Evolutionary conservation across 2,888 invertebrate species (phyloP), one percentile per base, ranked within the genome.

Genomic region (Leucophora obtusa): DNA sequence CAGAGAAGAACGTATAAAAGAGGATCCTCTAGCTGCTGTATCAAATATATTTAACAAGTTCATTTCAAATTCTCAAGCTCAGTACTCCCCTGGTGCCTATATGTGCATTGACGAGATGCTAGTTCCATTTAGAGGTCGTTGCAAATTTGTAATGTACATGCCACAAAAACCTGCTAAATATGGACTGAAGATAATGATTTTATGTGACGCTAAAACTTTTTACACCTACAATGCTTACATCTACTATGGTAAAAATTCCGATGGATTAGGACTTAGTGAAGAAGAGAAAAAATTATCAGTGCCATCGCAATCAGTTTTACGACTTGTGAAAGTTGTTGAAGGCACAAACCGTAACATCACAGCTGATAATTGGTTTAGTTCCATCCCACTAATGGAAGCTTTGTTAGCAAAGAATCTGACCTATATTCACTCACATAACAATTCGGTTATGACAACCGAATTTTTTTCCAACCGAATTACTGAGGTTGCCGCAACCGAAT

Each of bases 331-430:
- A 79, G 47, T 73, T 28, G 54, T 82, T 59, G 83, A 83, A 81
- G 59, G 59, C 33, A 62, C 62, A 68, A 82, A 75, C 43, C 72
- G 68, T 15, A 82, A 79, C 35, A 66, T 82, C 9, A 79, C 68
- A n/a, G 76, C 82, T 58, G 72, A 83, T 62, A 82, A 82, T 56
- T 81, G 81, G 80, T 79, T 82, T 62, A 72, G 79, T 59, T 81
- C 73, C 10, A 71, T 83, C 38, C 81, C 68, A 58, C 82, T 83
- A 50, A 75, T 73, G 69, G 59, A 82, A 68, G 63, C 21, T 43
- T 60, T 82, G 51, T 50, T 75, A 38, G 62, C 60, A 73, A 80
- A 43, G 56, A 53, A 60, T 38, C 60, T 81, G 51, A 80, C 80
- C 35, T 82, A 78, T 59, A 33, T 81, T n/a, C n/a, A n/a, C n/a